phyloP scores from a whole-genome alignment of 2,888 invertebrate genomes.

The Mesopsocus fuscifrons region DNA sequence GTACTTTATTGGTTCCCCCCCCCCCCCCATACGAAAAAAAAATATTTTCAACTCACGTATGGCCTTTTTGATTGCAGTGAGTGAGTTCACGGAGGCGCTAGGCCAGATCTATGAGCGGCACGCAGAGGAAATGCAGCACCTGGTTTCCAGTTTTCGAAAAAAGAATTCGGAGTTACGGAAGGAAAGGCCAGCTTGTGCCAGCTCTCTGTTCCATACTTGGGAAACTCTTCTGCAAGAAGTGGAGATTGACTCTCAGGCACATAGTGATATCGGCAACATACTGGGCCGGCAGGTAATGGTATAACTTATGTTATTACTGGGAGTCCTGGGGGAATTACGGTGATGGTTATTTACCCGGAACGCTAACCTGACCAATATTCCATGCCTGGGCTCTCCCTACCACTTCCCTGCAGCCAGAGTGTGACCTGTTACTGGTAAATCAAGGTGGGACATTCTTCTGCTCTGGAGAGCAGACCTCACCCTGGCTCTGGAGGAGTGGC shows the following conservation, averaged over 20 bases:
- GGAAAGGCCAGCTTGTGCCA: slow-evolving; percentile 63
- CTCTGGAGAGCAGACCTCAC: no score
- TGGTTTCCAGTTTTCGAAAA: slow-evolving; percentile 73
- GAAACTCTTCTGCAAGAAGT: slow-evolving; percentile 78
- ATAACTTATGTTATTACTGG: not conserved
- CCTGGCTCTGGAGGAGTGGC: no score
- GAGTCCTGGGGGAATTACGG: no score
- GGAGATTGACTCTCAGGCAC: slow-evolving; percentile 71
- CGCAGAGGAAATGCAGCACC: slow-evolving; percentile 64
- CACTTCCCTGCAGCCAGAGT: no score
- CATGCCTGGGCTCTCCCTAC: no score
- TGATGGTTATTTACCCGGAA: no score
- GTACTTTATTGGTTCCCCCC: no score
- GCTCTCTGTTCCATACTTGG: slow-evolving; percentile 76
- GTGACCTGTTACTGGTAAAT: no score
- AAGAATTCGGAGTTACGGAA: slow-evolving; percentile 69
- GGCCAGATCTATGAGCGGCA: slow-evolving; percentile 79
- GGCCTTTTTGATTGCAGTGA: slow-evolving; percentile 47
- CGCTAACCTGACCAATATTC: no score
- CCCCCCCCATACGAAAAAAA: no score
- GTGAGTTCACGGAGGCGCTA: slow-evolving; percentile 79
- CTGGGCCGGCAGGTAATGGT: slow-evolving; percentile 42
- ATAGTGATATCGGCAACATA: slow-evolving; percentile 65
- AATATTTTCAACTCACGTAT: no score
- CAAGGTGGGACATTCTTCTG: no score